Percentiles rank a stretch among this genome's conserved stretches.
These are phyloP conservation scores for Sebastes nivosus DNA, from an alignment of 2,797 vertebrate genomes.

Conservation along the genomic window DNA sequence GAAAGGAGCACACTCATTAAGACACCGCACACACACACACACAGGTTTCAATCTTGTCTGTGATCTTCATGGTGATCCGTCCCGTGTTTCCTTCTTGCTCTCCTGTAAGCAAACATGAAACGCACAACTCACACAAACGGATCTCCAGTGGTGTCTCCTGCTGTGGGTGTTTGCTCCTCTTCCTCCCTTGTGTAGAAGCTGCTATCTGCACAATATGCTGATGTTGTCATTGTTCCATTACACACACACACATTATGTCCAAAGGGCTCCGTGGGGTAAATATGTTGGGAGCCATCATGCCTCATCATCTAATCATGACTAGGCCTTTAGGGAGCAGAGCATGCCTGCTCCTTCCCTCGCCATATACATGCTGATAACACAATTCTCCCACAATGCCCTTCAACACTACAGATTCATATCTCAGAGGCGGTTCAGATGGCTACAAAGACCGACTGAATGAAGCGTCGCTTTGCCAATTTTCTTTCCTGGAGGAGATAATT, in stretches of 20 bases:
- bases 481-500: slow-evolving; percentile 32
- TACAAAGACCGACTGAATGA: slow-evolving; percentile 20
- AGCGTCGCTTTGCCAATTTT: slow-evolving; percentile 35
- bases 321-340: slow-evolving; percentile 56
- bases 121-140: neutral
- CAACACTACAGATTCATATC: slow-evolving; percentile 51
- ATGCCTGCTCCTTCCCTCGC: neutral
- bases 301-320: slow-evolving; percentile 71
- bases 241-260: slow-evolving; percentile 15
- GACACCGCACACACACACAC: neutral
- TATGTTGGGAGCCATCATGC: slow-evolving; percentile 67
- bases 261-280: slow-evolving; percentile 55
- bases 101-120: slow-evolving; percentile 3
- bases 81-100: neutral
- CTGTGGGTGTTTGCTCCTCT: slow-evolving; percentile 8
- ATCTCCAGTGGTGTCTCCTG: slow-evolving; percentile 20
- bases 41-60: neutral
- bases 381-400: slow-evolving; percentile 59
- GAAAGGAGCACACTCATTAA: neutral
- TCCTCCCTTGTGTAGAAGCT: neutral
- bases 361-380: slow-evolving; percentile 66
- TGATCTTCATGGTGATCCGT: neutral
- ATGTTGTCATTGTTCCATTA: slow-evolving; percentile 43
- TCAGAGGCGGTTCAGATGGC: slow-evolving; percentile 22
- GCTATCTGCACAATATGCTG: slow-evolving; percentile 60